Percentiles rank a stretch among this genome's conserved stretches.
phyloP scores from a whole-genome alignment of 2,888 invertebrate species.

The Andrena flavipes region DNA sequence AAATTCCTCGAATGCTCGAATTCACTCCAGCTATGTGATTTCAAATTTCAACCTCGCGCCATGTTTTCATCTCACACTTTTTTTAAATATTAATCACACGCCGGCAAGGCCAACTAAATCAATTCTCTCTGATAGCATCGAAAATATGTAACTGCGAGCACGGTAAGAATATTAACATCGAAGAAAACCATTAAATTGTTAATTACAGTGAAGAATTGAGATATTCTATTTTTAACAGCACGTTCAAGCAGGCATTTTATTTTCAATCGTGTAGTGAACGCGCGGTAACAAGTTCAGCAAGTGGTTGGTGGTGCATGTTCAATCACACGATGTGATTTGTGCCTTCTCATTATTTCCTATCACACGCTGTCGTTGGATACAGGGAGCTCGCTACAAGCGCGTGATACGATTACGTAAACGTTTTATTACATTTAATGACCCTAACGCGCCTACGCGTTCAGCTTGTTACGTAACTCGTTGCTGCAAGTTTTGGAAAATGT shows the following conservation, averaged over 20 bases:
- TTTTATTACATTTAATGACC: constrained; percentile 8
- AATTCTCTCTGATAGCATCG: too few relatives aligned
- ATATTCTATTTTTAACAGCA: neutral
- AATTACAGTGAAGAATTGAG: neutral
- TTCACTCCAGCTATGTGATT: too few relatives aligned
- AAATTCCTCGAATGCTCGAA: too few relatives aligned
- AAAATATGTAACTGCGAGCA: neutral
- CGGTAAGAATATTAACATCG: neutral
- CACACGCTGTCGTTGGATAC: neutral
- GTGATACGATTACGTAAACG: constrained; percentile 15
- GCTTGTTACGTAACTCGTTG: constrained; percentile 26
- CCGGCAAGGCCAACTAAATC: too few relatives aligned
- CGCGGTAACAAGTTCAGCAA: neutral
- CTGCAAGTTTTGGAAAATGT: constrained; percentile 19
- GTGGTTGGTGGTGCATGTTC: neutral
- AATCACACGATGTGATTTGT: constrained; percentile 12
- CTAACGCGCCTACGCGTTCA: neutral
- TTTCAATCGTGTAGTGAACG: neutral
- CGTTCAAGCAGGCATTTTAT: neutral
- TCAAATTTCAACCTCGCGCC: too few relatives aligned
- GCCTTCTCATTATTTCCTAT: constrained; percentile 27
- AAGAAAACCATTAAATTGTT: neutral
- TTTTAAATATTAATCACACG: too few relatives aligned
- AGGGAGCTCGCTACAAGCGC: neutral
- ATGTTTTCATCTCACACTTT: too few relatives aligned